Percentiles rank a stretch among this genome's conserved stretches.
phyloP scores from a whole-genome alignment of 2,888 invertebrate genomes.

The Piscicola geometra region DNA sequence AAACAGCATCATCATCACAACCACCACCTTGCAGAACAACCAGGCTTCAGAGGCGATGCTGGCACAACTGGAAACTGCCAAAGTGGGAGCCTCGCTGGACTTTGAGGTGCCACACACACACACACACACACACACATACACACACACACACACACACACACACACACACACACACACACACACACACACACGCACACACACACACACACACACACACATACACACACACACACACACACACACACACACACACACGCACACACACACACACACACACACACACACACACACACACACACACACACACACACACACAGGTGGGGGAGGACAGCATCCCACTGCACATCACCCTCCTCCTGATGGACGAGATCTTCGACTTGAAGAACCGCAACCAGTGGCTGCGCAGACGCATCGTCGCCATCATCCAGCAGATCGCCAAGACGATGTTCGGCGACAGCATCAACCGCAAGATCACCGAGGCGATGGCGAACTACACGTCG shows the following conservation, averaged over 20 bases:
- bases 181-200: too few relatives aligned
- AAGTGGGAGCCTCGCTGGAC: constrained; percentile 52
- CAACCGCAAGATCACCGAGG: constrained; percentile 79
- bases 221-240: too few relatives aligned
- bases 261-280: constrained; percentile 4
- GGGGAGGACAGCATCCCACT: constrained; percentile 71
- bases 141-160: too few relatives aligned
- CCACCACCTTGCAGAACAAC: too few relatives aligned
- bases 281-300: neutral
- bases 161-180: too few relatives aligned
- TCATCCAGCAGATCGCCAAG: constrained; percentile 71
- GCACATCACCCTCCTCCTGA: constrained; percentile 70
- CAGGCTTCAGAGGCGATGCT: constrained; percentile 30
- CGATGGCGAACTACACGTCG: constrained; percentile 78
- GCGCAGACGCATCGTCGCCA: constrained; percentile 68
- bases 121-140: too few relatives aligned
- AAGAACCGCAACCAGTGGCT: constrained; percentile 77
- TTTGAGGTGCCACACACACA: constrained; percentile 45
- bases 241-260: too few relatives aligned
- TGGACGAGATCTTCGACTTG: constrained; percentile 80
- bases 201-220: too few relatives aligned
- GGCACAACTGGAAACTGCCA: constrained; percentile 45
- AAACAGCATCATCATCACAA: too few relatives aligned
- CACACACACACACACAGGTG: constrained; percentile 39
- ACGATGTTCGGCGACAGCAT: constrained; percentile 78